phyloP scores from a whole-genome alignment of 35 echinoderm and acorn worm species.

The Hemicentrotus pulcherrimus region DNA sequence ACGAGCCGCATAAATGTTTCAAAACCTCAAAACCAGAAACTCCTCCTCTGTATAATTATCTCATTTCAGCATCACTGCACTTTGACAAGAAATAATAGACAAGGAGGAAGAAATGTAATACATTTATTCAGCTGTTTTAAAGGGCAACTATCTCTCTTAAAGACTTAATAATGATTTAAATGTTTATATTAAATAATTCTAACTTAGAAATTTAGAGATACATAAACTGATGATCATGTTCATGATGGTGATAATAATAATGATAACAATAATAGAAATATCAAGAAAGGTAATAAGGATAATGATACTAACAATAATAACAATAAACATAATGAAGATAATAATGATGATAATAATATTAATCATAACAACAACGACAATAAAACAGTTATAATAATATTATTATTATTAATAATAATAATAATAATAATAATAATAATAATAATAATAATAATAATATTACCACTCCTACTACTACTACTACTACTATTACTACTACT shows the following conservation, averaged over 20 bases:
- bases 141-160: not conserved
- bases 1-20: not conserved
- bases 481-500: no score
- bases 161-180: no score
- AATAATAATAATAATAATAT: no score
- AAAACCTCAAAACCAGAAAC: not conserved
- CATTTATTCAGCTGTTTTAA: not conserved
- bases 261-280: not conserved
- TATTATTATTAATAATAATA: not conserved
- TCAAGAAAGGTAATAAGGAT: not conserved
- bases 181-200: no score
- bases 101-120: not conserved
- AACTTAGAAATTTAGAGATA: no score
- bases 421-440: not conserved
- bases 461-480: no score
- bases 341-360: not conserved
- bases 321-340: not conserved
- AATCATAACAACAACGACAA: no score
- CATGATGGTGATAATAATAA: not conserved
- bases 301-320: not conserved
- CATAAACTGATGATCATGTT: not conserved
- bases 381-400: not conserved
- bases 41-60: constrained; percentile 2
- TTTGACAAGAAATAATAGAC: not conserved
- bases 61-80: not conserved